Conservation (phyloP, 1,140 invertebrate genomes). For the Anoplolepis gracilipes region DNA sequence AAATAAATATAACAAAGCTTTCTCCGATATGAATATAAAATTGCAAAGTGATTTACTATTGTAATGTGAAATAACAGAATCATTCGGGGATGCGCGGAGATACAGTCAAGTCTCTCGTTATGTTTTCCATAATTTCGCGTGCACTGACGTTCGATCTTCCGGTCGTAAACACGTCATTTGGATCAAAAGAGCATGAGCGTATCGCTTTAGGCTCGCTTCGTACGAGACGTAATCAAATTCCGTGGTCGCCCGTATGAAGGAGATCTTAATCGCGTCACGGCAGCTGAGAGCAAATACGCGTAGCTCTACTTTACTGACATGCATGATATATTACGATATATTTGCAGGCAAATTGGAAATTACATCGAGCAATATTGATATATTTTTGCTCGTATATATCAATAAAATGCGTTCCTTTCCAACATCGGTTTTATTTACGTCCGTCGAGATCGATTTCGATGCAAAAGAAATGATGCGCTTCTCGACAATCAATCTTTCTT, state of each 20-base stretch:
- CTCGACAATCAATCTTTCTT: too few relatives aligned
- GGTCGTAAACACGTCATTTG: slow-evolving; percentile 42
- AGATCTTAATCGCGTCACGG: slow-evolving; percentile 23
- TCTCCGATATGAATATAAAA: neutral
- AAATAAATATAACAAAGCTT: neutral
- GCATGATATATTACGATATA: neutral
- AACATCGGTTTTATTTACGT: neutral
- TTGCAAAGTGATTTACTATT: neutral
- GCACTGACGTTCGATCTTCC: slow-evolving; percentile 14
- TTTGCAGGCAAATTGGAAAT: neutral
- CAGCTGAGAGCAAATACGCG: slow-evolving; percentile 41
- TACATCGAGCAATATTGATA: neutral
- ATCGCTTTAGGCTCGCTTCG: slow-evolving; percentile 21
- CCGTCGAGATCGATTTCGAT: too few relatives aligned
- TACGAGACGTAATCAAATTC: slow-evolving; percentile 28
- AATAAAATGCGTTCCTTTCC: neutral
- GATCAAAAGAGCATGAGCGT: slow-evolving; percentile 15
- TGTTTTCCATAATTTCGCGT: slow-evolving; percentile 25
- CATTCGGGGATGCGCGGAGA: neutral
- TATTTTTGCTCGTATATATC: neutral
- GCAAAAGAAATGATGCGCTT: too few relatives aligned
- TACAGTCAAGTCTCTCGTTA: neutral
- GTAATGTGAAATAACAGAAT: neutral
- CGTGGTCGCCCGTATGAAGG: slow-evolving; percentile 28
- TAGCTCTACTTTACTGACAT: slow-evolving; percentile 19